Base-by-base conservation (phyloP, 2,888 invertebrate genomes). In the Scrobipalpa costella region DNA sequence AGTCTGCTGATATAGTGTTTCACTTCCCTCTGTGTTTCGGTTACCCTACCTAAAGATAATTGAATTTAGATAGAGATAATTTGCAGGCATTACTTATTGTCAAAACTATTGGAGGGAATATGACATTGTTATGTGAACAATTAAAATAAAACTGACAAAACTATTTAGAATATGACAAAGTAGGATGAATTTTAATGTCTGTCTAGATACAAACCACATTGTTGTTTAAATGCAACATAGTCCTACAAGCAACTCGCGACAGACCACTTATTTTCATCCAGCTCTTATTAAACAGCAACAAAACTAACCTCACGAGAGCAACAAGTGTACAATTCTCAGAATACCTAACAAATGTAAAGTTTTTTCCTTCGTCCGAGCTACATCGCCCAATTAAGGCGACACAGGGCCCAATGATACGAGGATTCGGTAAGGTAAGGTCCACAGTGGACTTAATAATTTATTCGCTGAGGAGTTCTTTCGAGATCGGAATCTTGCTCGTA, bases 331-430 rank as follows among this genome's bases (percentile, higher is more conserved):
- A 85, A 89, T 90, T 89, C 90, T 83, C 77, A 84, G 90, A 90
- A 90, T 90, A 86, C 88, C 89, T 86, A 88, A 90, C 88, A 88
- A 90, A 90, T 90, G 90, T 90, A 77, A 81, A 78, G 85, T 87
- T 88, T 88, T 88, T 87, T 86, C 85, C 79, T 77, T 78, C 83
- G 82, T 80, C 81, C 67, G 27, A 71, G 75, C 83, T 74, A 90
- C 90, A 90, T 85, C 85, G 86, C 83, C 90, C 90, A 91, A 91
- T 91, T 91, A 91, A 90, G 84, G 76, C 76, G 80, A 83, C 83
- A 82, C 80, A 78, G 75, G 69, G 70, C 68, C 68, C 72, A 66
- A 66, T 50, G 60, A 33, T 59, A 57, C 61, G 17, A 59, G 34
- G 36, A 21, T 52, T 63, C 33, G 58, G 52, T 60, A 60, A 63